phyloP scores from a whole-genome alignment of 1,140 invertebrate species.

The Bombyx mori region DNA sequence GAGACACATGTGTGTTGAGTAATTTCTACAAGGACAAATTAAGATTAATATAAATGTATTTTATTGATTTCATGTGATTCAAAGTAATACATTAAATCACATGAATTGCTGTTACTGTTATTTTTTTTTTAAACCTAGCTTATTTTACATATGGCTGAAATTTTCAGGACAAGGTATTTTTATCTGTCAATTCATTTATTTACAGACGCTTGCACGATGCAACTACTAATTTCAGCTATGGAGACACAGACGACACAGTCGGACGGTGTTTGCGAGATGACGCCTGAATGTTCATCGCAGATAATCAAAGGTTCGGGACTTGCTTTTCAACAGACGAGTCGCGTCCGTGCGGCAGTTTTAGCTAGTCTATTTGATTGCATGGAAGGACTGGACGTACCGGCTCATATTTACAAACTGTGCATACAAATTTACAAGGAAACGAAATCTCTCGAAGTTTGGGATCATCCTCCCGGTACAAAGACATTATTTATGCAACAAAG shows the following conservation, averaged over 20 bases:
- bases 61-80: too few relatives aligned
- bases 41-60: too few relatives aligned
- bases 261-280: conserved; percentile 45
- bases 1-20: too few relatives aligned
- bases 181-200: conserved; percentile 1
- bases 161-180: background rate
- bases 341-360: conserved; percentile 39
- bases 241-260: conserved; percentile 45
- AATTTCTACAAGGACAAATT: too few relatives aligned
- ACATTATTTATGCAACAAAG: conserved; percentile 63
- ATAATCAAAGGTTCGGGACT: conserved; percentile 49
- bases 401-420: conserved; percentile 57
- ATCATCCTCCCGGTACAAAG: conserved; percentile 51
- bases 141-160: background rate
- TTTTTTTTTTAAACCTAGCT: too few relatives aligned
- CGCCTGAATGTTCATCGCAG: conserved; percentile 47
- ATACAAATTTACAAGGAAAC: conserved; percentile 62
- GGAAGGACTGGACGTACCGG: conserved; percentile 45
- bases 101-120: too few relatives aligned
- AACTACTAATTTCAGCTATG: conserved; percentile 55
- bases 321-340: conserved; percentile 53
- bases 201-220: conserved; percentile 60
- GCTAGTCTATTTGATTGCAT: conserved; percentile 54
- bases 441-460: conserved; percentile 56
- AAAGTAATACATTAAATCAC: too few relatives aligned